These are phyloP conservation scores for Oreochromis mossambicus DNA, from an alignment of 2,797 vertebrate genomes.

Conservation along the genomic window DNA sequence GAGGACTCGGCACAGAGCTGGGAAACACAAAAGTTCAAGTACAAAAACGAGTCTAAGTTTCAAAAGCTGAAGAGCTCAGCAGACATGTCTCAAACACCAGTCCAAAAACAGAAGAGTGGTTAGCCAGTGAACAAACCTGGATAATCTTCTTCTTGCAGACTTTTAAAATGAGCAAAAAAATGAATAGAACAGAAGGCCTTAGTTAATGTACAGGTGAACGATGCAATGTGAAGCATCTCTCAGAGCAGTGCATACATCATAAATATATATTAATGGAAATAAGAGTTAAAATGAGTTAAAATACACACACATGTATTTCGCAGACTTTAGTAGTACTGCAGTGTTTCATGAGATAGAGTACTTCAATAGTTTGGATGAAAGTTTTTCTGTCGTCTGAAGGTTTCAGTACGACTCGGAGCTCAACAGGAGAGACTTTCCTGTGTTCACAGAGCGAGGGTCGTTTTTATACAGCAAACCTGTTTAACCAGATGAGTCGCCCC, in stretches of 20 bases:
- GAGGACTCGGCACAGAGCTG: neutral
- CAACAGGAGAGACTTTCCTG: accelerated
- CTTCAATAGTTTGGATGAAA: neutral
- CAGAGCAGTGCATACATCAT: accelerated
- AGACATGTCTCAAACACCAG: neutral
- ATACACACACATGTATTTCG: neutral
- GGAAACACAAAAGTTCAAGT: neutral
- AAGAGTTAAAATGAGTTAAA: neutral
- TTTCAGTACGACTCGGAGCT: accelerated
- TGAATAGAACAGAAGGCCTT: neutral
- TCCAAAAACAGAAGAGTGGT: neutral
- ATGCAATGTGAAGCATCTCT: neutral
- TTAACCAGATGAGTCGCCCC: accelerated
- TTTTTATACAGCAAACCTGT: neutral
- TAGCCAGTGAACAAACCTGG: neutral
- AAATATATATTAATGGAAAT: neutral
- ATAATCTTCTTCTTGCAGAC: neutral
- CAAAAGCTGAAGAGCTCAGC: neutral
- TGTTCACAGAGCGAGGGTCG: accelerated
- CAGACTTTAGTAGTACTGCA: neutral
- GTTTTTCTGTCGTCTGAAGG: neutral
- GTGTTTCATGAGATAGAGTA: neutral
- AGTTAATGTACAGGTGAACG: neutral
- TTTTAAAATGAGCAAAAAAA: neutral
- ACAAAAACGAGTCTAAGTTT: neutral